These are phyloP conservation scores for Neogobius melanostomus DNA, from an alignment of 2,113 vertebrate species.

Conservation along the genomic window DNA sequence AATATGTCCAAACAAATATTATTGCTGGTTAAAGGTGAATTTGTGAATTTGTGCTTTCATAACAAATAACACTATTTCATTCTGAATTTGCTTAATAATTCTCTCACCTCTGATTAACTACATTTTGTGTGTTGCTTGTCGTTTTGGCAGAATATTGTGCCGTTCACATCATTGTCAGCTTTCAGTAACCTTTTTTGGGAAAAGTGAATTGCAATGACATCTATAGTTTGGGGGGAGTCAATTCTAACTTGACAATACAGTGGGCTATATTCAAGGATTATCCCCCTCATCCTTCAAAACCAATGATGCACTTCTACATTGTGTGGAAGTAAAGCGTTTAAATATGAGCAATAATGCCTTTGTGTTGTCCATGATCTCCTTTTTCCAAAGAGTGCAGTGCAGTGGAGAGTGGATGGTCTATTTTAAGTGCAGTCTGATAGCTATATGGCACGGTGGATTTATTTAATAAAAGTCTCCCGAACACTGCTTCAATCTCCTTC, in stretches of 20 bases:
- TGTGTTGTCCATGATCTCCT: conserved; percentile 43
- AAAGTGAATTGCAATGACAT: neutral
- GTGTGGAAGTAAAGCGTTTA: conserved; percentile 44
- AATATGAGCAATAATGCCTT: conserved; percentile 34
- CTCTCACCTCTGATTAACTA: conserved; percentile 13
- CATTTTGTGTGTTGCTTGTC: no score
- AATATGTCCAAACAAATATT: conserved; percentile 30
- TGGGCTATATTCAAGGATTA: neutral
- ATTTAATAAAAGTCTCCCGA: conserved; percentile 71
- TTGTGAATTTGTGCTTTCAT: conserved; percentile 33
- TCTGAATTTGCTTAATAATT: no score
- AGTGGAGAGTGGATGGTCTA: conserved; percentile 54
- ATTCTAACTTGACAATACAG: neutral
- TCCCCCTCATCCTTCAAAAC: neutral
- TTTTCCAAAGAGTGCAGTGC: conserved; percentile 61
- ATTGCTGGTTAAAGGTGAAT: conserved; percentile 19
- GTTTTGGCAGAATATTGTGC: no score
- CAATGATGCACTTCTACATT: neutral
- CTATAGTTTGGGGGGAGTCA: neutral
- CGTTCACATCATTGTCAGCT: no score
- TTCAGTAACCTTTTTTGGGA: conserved; percentile 10
- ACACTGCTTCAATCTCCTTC: conserved; percentile 59
- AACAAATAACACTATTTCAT: neutral
- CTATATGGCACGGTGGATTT: conserved; percentile 63
- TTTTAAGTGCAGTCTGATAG: conserved; percentile 68